Percentiles rank a stretch among this genome's conserved stretches.
phyloP scores from a whole-genome alignment of 2,113 vertebrate species.

The Porphyrio hochstetteri region DNA sequence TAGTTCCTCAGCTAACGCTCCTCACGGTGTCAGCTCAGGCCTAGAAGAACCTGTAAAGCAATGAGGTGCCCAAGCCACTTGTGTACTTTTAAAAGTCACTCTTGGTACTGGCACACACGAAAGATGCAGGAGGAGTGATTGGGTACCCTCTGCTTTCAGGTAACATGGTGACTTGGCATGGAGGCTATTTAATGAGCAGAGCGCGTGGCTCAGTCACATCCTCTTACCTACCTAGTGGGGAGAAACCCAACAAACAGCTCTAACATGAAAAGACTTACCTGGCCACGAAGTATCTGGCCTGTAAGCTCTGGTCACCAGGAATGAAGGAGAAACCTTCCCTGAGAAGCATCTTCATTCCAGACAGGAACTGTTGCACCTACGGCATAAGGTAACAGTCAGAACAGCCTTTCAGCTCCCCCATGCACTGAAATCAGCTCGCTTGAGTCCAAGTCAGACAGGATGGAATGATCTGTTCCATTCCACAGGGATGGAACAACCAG shows the following conservation, averaged over 20 bases:
- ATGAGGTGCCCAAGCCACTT: not conserved
- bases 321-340: rapidly evolving
- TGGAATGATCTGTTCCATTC: no score
- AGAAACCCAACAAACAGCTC: not conserved
- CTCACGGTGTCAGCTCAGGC: not conserved
- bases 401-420: not conserved
- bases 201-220: rapidly evolving
- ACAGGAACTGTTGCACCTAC: rapidly evolving
- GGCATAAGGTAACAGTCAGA: rapidly evolving
- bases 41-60: not conserved
- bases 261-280: not conserved
- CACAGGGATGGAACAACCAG: not conserved
- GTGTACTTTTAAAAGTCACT: not conserved
- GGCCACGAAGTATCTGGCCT: rapidly evolving
- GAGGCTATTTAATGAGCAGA: not conserved
- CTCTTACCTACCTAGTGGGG: no score
- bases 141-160: not conserved
- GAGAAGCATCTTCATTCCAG: not conserved
- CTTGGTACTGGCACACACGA: not conserved
- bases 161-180: rapidly evolving
- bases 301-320: not conserved
- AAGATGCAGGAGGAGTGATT: rapidly evolving
- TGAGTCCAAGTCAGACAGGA: not conserved
- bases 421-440: rapidly evolving
- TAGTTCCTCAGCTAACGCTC: not conserved